phyloP scores from a whole-genome alignment of 2,888 invertebrate genomes.

The Galerucella nymphaeae region DNA sequence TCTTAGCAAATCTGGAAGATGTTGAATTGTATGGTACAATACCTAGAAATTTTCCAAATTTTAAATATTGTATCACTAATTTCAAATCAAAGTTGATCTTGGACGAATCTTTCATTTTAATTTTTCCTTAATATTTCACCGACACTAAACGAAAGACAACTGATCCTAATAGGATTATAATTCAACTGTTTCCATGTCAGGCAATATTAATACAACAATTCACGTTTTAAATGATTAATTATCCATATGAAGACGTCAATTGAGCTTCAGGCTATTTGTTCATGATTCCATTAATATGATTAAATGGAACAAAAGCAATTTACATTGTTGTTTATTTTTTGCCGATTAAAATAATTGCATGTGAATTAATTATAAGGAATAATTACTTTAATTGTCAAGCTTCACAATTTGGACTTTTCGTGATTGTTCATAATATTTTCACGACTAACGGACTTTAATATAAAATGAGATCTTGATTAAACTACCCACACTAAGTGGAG shows the following conservation, averaged over 20 bases:
- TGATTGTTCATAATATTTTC: no score
- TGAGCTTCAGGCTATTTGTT: background rate
- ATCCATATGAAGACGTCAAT: background rate
- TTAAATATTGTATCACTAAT: constrained; percentile 9
- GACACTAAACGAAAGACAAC: background rate
- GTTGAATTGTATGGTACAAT: background rate
- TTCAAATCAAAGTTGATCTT: constrained; percentile 18
- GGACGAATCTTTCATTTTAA: background rate
- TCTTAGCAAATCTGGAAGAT: background rate
- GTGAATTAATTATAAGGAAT: background rate
- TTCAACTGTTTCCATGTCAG: background rate
- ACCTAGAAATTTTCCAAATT: constrained; percentile 11
- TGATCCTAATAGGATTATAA: background rate
- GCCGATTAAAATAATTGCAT: background rate
- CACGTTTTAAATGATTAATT: background rate
- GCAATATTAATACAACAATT: background rate
- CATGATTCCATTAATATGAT: background rate
- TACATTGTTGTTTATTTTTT: background rate
- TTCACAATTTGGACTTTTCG: no score
- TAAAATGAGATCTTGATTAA: no score
- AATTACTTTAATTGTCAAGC: background rate
- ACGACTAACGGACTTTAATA: no score
- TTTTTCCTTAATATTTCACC: background rate
- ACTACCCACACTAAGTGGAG: no score
- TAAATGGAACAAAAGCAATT: background rate